Evolutionary conservation across 2,888 invertebrate genomes (phyloP), one percentile per base, ranked within the genome.

Genomic region (Vesta saturnalis): DNA sequence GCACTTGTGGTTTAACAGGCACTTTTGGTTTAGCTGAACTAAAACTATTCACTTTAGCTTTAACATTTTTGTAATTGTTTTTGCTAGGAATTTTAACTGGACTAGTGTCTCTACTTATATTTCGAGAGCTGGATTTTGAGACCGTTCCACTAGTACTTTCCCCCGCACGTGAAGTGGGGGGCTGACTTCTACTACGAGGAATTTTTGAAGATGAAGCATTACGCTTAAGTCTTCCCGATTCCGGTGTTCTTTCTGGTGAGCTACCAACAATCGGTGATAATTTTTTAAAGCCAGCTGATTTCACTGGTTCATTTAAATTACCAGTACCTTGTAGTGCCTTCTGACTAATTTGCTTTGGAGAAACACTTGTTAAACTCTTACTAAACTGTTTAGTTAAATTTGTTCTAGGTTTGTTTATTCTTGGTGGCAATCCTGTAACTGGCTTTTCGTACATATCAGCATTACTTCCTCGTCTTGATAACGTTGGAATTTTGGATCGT

Each of bases 11-110:
- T 78, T 82, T 83, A 63, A 79, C 80, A 81, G 82, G 83, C 82
- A 83, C 82, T 81, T 83, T 83, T 58, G 80, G 79, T 79, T 82
- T 82, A 49, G 63, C 55, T 46, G 68, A 67, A 60, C 63, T 74
- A 71, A 77, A 81, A 77, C 79, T 83, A 74, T 84, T 83, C 52
- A 84, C 81, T 80, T 83, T 85, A 35, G 84, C 78, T 71, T 81
- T 81, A 23, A 84, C 80, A 70, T 83, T 81, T 71, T 77, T 80
- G 69, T 83, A 84, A 49, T 67, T 73, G 57, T 72, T 77, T 49
- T 77, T 78, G 22, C 75, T 69, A 8, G 77, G 74, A 46, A 72
- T 72, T 71, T 80, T 79, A 21, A 71, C 71, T 10, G 83, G 83
- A 67, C 83, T 83, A 0, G 80, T 68, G 64, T 83, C 83, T 66